Evolutionary conservation across 2,797 vertebrate species (phyloP).

Genomic region (Prunella strophiata): DNA sequence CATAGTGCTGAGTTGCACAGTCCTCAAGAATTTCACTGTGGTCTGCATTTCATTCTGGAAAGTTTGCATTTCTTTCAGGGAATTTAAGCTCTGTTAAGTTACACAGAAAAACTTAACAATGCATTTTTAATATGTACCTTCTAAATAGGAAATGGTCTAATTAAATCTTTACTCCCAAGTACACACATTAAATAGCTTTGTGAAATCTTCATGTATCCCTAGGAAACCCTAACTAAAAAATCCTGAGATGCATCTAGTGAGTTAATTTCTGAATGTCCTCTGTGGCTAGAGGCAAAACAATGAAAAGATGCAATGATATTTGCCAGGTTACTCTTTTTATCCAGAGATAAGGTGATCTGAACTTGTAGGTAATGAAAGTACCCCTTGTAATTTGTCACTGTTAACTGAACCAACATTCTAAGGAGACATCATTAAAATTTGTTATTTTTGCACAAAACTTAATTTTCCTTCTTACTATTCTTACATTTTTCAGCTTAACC

Average conservation of each 20-base stretch:
- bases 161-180: not conserved
- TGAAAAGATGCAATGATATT: not conserved
- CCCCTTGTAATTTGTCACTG: not conserved
- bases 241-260: not conserved
- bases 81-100: not conserved
- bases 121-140: not conserved
- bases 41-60: not conserved
- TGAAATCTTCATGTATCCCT: not conserved
- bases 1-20: not conserved
- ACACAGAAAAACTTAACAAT: not conserved
- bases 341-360: not conserved
- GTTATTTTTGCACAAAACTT: not conserved
- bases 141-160: not conserved
- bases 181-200: not conserved
- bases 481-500: not conserved
- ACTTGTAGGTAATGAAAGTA: not conserved
- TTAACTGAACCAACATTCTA: not conserved
- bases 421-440: not conserved
- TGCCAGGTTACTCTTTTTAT: not conserved
- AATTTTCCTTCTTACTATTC: not conserved
- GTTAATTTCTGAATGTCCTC: not conserved
- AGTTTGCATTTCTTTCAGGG: not conserved
- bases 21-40: not conserved
- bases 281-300: not conserved
- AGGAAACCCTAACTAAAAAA: not conserved